A percentile compares a stretch with the other conserved stretches of the same genome.
phyloP scores from a whole-genome alignment of 2,797 vertebrate genomes.

The Schizopygopsis malacanthus region DNA sequence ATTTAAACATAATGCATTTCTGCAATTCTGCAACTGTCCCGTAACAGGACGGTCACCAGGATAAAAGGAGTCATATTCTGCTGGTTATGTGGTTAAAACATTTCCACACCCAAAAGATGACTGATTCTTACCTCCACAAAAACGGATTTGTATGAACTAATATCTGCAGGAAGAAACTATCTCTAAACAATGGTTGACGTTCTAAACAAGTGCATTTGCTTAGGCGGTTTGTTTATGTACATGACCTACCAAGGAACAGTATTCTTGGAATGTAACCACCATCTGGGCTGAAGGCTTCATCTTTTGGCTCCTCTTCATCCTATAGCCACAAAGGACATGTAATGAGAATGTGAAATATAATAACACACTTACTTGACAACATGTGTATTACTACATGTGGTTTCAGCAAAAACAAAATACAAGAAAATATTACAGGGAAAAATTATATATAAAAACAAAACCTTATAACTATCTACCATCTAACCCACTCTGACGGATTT shows the following conservation, averaged over 20 bases:
- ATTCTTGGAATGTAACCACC: conserved; percentile 98
- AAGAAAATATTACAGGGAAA: neutral
- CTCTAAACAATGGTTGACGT: neutral
- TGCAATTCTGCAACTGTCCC: neutral
- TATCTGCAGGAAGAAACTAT: too few relatives aligned
- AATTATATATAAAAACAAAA: neutral
- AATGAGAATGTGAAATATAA: neutral
- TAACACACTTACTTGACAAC: neutral
- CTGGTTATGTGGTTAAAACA: neutral
- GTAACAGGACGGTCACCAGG: too few relatives aligned
- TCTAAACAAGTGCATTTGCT: neutral
- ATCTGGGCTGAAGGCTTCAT: conserved; percentile 91
- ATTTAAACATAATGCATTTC: neutral
- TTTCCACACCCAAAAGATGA: neutral
- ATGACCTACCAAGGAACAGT: conserved; percentile 90
- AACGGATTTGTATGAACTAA: too few relatives aligned
- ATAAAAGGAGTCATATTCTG: too few relatives aligned
- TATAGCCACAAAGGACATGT: conserved; percentile 65
- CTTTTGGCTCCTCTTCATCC: conserved; percentile 98
- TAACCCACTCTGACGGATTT: neutral
- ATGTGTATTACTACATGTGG: neutral
- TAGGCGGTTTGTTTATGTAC: neutral
- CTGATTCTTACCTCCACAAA: neutral
- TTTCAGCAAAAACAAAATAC: neutral
- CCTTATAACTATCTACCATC: too few relatives aligned